Evolutionary conservation across 2,888 invertebrate species (phyloP), one percentile per base, ranked within the genome.

Genomic region (Lissocephala sabroskyi): DNA sequence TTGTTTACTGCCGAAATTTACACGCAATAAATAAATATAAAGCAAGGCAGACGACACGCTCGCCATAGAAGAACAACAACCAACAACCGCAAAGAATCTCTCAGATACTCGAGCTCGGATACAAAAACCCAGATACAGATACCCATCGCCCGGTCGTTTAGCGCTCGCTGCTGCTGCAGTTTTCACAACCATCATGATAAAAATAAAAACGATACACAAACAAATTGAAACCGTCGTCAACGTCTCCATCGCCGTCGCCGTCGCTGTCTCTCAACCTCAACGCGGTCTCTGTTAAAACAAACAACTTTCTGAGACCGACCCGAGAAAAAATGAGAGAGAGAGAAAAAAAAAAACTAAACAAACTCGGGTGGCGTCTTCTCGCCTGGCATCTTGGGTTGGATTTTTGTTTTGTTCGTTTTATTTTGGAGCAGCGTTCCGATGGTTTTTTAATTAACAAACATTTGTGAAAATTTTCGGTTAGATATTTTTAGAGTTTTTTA

Each of bases 1-100:
- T 49, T 65, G 71, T 70, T 70, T 70, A 70, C 63, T 56, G 40
- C 49, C 45, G 44, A 70, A 70, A 70, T 67, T 57, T 71, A 71
- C 67, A 66, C 48, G 56, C 67, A 54, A 71, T 67, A 66, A 63
- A 66, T 62, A 74, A 66, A 54, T 54, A 53, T 30, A 17, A 41
- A 2, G 46, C 46, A 44, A 13, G 14, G n/a, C 17, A 47, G 16
- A 9, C 26, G n/a, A 11, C 33, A 33, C 11, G 33, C 33, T 10
- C 13, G 23, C 4, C 4, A 23, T 23, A 23, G 16, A 35, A 35
- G 14, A 35, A 35, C 4, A 35, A 35, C 23, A 23, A 23, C 23
- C 3, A 23, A 23, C 4, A 23, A 23, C 23, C 23, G 16, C 10
- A 35, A 16, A 16, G 35, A 16, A 35, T 35, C 35, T 9, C 16